Evolutionary conservation across 2,113 vertebrate genomes (phyloP).

Genomic region (Chascanopsetta lugubris): DNA sequence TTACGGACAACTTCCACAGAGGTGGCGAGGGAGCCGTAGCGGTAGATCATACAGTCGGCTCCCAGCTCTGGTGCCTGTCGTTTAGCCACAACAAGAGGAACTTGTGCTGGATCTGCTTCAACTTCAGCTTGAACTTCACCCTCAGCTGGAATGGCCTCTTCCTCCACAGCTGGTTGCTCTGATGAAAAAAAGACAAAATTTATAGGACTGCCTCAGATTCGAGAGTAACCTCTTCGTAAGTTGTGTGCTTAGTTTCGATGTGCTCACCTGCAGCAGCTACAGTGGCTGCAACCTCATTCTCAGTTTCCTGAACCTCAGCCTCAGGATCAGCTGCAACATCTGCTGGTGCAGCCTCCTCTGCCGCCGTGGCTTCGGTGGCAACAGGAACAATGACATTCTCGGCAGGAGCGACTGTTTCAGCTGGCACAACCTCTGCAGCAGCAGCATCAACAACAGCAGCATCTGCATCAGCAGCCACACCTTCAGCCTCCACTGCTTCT

Average conservation of each 20-base stretch:
- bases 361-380: conserved; percentile 72
- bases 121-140: conserved; percentile 54
- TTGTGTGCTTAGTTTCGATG: neutral
- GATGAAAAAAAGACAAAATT: neutral
- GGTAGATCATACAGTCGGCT: conserved; percentile 85
- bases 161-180: conserved; percentile 10
- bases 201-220: neutral
- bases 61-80: conserved; percentile 83
- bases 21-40: conserved; percentile 89
- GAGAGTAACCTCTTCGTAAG: neutral
- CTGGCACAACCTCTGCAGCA: conserved; percentile 45
- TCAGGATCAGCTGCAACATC: conserved; percentile 68
- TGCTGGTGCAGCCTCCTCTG: conserved; percentile 73
- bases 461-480: conserved; percentile 33
- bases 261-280: conserved; percentile 64
- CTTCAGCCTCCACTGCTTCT: conserved; percentile 20
- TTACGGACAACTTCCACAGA: conserved; percentile 88
- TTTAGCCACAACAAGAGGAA: conserved; percentile 83
- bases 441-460: conserved; percentile 51
- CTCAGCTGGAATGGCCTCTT: conserved; percentile 31
- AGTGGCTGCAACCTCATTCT: conserved; percentile 72
- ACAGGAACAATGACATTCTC: conserved; percentile 65
- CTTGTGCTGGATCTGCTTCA: conserved; percentile 63
- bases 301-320: conserved; percentile 74
- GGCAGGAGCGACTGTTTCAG: conserved; percentile 77